These are phyloP conservation scores for Strix aluco DNA, from an alignment of 2,113 vertebrate species.

Conservation along the genomic window DNA sequence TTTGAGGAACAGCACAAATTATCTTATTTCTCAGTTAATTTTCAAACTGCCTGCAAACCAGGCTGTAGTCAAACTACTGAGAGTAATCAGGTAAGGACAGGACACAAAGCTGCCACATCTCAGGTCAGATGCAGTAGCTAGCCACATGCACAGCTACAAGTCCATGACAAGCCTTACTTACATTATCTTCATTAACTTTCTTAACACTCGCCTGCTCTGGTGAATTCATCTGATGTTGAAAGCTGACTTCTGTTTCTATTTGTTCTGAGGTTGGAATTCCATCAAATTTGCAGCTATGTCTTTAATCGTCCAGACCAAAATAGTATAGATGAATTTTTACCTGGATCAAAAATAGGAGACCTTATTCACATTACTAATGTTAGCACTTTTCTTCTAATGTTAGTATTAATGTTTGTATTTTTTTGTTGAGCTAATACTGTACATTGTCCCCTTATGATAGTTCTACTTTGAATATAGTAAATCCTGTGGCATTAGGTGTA, in stretches of 20 bases:
- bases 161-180: background rate
- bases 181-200: background rate
- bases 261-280: background rate
- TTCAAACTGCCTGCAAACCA: background rate
- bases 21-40: background rate
- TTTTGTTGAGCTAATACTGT: background rate
- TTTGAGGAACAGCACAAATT: background rate
- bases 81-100: background rate
- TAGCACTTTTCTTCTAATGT: background rate
- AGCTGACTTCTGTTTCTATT: background rate
- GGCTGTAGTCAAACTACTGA: fast-evolving
- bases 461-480: background rate
- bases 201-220: background rate
- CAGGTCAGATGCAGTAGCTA: background rate
- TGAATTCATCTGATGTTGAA: background rate
- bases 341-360: background rate
- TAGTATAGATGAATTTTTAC: background rate
- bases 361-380: background rate
- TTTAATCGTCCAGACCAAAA: background rate
- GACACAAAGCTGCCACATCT: background rate
- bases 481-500: background rate
- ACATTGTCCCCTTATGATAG: background rate
- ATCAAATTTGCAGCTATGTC: background rate
- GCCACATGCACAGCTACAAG: background rate
- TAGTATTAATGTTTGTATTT: background rate